Evolutionary conservation across 2,888 invertebrate species (phyloP).

Genomic region (Troides oblongomaculatus): DNA sequence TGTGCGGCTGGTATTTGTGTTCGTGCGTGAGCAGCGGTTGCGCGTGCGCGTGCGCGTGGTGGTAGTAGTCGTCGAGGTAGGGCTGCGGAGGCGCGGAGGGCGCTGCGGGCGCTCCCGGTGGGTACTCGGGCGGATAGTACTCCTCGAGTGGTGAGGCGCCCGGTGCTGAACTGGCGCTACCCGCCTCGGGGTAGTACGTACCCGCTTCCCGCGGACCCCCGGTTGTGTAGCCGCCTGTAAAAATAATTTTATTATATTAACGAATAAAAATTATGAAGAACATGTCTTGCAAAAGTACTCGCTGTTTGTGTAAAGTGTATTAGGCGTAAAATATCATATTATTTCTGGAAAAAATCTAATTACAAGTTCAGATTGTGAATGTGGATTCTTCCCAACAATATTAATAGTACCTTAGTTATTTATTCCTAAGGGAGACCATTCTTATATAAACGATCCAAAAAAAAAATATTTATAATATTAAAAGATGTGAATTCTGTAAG

Average conservation of each 20-base stretch:
- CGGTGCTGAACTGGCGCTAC: slow-evolving; percentile 53
- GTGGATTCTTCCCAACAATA: too few species aligned
- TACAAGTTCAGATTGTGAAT: too few species aligned
- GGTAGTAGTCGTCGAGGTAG: slow-evolving; percentile 86
- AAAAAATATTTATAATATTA: too few species aligned
- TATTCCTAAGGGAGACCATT: too few species aligned
- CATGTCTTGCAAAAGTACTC: too few species aligned
- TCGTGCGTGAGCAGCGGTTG: slow-evolving; percentile 80
- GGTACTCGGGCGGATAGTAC: slow-evolving; percentile 74
- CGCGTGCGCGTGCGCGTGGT: slow-evolving; percentile 85
- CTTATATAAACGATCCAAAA: too few species aligned
- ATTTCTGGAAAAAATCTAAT: too few species aligned
- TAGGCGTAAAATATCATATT: too few species aligned
- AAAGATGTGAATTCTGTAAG: too few species aligned
- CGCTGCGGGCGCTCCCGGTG: slow-evolving; percentile 67
- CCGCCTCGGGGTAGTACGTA: slow-evolving; percentile 73
- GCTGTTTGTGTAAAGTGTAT: too few species aligned
- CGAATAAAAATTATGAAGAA: background rate
- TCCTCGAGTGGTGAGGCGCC: slow-evolving; percentile 77
- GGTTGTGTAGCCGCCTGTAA: slow-evolving; percentile 79
- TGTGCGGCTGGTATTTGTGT: slow-evolving; percentile 86
- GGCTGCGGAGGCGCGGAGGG: slow-evolving; percentile 73
- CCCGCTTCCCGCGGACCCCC: slow-evolving; percentile 76
- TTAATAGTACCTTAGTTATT: too few species aligned
- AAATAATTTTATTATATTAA: slow-evolving; percentile 1